These are phyloP conservation scores for Trachemys scripta DNA, from an alignment of 2,113 vertebrate genomes.

Conservation along the genomic window DNA sequence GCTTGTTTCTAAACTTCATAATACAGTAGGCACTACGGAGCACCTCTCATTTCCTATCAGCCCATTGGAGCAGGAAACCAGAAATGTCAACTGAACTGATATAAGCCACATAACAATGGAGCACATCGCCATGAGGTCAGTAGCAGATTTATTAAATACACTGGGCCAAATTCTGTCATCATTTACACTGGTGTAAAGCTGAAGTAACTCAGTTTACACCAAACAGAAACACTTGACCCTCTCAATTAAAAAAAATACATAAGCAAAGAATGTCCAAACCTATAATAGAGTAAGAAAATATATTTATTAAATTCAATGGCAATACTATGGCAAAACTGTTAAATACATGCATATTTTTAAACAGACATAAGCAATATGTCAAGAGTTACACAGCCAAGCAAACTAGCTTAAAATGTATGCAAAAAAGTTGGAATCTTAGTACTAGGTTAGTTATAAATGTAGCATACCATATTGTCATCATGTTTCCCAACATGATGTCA, in stretches of 20 bases:
- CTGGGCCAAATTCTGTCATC: constrained; percentile 11
- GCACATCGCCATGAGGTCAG: background rate
- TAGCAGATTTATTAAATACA: background rate
- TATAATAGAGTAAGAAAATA: constrained; percentile 83
- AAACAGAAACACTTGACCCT: constrained; percentile 13
- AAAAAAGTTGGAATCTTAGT: constrained; percentile 61
- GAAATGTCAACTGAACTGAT: background rate
- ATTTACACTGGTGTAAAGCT: constrained; percentile 24
- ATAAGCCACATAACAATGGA: background rate
- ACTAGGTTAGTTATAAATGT: constrained; percentile 68
- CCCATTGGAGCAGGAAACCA: background rate
- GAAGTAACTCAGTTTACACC: constrained; percentile 18
- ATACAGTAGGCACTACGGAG: background rate
- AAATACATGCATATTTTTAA: constrained; percentile 83
- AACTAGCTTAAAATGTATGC: constrained; percentile 74
- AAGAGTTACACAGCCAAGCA: constrained; percentile 75
- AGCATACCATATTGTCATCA: constrained; percentile 57
- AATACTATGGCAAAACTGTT: constrained; percentile 81
- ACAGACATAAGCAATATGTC: constrained; percentile 78
- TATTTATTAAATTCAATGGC: constrained; percentile 85
- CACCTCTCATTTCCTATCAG: background rate
- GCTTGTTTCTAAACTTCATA: background rate
- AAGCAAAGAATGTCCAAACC: constrained; percentile 52
- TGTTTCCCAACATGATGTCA: constrained; percentile 63
- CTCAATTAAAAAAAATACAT: constrained; percentile 25